phyloP scores from a whole-genome alignment of 2,797 vertebrate genomes.

The Cirrhinus mrigala region DNA sequence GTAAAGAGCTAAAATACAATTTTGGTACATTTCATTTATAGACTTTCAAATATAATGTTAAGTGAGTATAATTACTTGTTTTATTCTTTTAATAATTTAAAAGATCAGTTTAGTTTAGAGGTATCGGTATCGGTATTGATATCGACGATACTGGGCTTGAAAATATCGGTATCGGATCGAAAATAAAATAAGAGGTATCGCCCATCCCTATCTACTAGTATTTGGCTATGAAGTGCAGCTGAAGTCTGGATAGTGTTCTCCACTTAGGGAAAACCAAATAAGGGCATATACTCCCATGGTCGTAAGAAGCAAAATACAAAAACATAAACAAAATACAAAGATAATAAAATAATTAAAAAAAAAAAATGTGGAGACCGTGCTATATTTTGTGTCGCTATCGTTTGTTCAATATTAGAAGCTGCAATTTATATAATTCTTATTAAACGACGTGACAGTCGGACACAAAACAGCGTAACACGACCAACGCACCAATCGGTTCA shows the following conservation, averaged over 20 bases:
- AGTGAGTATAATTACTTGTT: too few species aligned
- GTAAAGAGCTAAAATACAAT: too few species aligned
- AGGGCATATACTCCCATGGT: background rate
- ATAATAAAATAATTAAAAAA: background rate
- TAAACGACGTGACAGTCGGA: background rate
- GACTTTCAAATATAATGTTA: too few species aligned
- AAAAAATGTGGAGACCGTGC: background rate
- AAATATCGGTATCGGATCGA: too few species aligned
- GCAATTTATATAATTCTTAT: background rate
- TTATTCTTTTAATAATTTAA: too few species aligned
- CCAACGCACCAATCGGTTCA: slow-evolving; percentile 27
- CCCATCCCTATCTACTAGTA: background rate
- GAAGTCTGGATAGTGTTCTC: background rate
- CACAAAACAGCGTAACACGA: background rate
- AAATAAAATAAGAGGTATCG: too few species aligned
- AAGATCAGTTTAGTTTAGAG: too few species aligned
- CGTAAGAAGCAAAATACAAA: background rate
- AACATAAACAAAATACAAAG: background rate
- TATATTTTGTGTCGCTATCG: background rate
- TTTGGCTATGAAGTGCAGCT: background rate
- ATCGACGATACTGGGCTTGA: too few species aligned
- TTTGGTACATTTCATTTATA: too few species aligned
- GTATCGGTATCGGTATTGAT: too few species aligned
- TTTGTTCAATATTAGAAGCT: background rate
- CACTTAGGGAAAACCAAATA: slow-evolving; percentile 22